Evolutionary conservation across 35 echinoderm and acorn worm genomes (phyloP), one percentile per base, ranked within the genome.

Genomic region (Hemicentrotus pulcherrimus): DNA sequence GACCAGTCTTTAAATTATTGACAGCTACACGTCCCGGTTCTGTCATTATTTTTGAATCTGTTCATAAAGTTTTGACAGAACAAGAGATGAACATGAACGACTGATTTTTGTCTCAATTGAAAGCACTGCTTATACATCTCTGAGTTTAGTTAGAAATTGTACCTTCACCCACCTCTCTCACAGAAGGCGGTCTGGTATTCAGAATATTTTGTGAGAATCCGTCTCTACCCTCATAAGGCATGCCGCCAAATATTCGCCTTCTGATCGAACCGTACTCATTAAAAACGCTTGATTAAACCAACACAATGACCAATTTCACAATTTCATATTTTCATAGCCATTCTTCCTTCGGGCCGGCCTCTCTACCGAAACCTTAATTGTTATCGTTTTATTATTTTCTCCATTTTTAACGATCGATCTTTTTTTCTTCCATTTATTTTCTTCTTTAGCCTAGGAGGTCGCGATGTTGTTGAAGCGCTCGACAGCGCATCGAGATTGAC

Each of bases 381-480:
- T 90, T 90, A 90, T 90, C 32, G n/a, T 90, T 90, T 90, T 90
- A 90, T 90, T 90, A 90, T 90, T 90, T 90, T 90, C 45, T 89
- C 46, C 46, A 2, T 90, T 90, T 47, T 47, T 45, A 33, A 33
- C 88, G 88, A 90, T 45, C 46, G 88, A 90, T 33, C n/a, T 90
- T 90, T 90, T 33, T 41, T 47, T 41, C 88, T 7, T 41, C 11
- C 31, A 4, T 47, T 32, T 30, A 33, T 45, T 47, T 47, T 31
- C 86, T 88, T 88, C 14, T 47, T 90, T 6, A n/a, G n/a, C n/a
- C n/a, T n/a, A 90, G 88, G 88, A 33, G 88, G 88, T 41, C 88
- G 46, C 24, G 32, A 47, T 90, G 46, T 47, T 33, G 15, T 90
- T 90, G 46, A 33, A 90, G 88, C 88, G 88, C 32, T 31, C 32